Percentiles rank a stretch among this genome's conserved stretches.
Conservation (phyloP, 92 coral and sea anemone genomes). For the Zoanthus gigantus region DNA sequence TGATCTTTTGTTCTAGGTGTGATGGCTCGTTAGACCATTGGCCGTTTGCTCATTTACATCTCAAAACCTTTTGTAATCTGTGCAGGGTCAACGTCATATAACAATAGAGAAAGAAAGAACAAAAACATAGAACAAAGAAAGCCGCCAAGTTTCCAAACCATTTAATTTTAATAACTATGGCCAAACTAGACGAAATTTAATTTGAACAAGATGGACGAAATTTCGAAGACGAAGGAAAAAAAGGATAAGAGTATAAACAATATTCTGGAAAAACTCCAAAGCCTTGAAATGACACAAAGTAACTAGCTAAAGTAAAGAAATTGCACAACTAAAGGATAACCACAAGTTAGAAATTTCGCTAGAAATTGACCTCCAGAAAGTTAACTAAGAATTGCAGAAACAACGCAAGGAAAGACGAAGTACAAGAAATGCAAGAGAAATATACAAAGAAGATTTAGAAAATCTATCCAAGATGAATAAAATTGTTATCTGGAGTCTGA, state of each 20-base stretch:
- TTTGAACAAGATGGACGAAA: background rate
- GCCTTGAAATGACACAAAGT: background rate
- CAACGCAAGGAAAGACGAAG: background rate
- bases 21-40: too few relatives aligned
- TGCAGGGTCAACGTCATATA: too few relatives aligned
- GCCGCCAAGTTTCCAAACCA: too few relatives aligned
- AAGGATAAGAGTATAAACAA: background rate
- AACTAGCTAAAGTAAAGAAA: background rate
- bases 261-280: background rate
- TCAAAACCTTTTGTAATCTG: too few relatives aligned
- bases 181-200: background rate
- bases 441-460: background rate
- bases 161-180: too few relatives aligned
- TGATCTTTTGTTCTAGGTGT: too few relatives aligned
- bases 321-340: background rate
- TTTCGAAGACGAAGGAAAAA: constrained; percentile 9
- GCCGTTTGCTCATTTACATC: too few relatives aligned
- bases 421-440: background rate
- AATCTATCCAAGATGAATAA: background rate
- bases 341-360: background rate
- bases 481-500: background rate
- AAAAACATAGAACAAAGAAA: too few relatives aligned
- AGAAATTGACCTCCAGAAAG: background rate
- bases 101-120: too few relatives aligned
- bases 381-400: background rate